Base-by-base conservation (phyloP, 2,113 vertebrate species). In the Paralichthys olivaceus region DNA sequence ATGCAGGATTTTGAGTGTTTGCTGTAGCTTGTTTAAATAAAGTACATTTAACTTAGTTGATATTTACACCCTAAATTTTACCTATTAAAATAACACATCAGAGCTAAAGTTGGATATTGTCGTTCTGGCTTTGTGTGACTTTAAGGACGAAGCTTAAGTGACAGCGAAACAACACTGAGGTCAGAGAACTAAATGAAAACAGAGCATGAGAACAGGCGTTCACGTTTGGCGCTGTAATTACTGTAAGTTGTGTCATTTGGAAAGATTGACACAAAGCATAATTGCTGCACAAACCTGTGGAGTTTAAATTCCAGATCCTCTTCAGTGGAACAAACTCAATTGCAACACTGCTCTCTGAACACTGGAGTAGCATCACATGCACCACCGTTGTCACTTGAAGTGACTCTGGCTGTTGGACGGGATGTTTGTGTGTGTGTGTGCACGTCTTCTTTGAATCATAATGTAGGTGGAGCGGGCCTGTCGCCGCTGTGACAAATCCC, bases 261-360 rank as follows among this genome's bases (percentile, higher is more conserved):
- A 77, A 58, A 67, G 75, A 70, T 40, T 85, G 91, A 78, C 83
- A 69, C 72, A 13, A 25, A 32, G 76, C 66, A 81, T 87, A 90
- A 90, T 91, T 88, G 81, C 77, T 57, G 68, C 79, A 73, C 83
- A 81, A 83, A 91, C 84, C 85, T 85, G 82, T 68, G 49, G 62
- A 81, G 82, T 88, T 80, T 77, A 65, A 85, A 90, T 87, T 85
- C 80, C 75, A 81, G 82, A 84, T 85, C 79, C 85, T 89, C 84
- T 80, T 85, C 84, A 72, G 87, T 85, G 86, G 89, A 93, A 92
- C 90, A 90, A 92, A 93, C 88, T 87, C 86, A 79, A 91, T 92
- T 90, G 88, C 81, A 85, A 87, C 88, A 84, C 86, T 75, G 86
- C 81, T 86, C 83, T 80, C 71, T 87, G 90, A 89, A 74, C 90